Base-by-base conservation (phyloP, 2,888 invertebrate genomes). In the Apocheima hispidaria region DNA sequence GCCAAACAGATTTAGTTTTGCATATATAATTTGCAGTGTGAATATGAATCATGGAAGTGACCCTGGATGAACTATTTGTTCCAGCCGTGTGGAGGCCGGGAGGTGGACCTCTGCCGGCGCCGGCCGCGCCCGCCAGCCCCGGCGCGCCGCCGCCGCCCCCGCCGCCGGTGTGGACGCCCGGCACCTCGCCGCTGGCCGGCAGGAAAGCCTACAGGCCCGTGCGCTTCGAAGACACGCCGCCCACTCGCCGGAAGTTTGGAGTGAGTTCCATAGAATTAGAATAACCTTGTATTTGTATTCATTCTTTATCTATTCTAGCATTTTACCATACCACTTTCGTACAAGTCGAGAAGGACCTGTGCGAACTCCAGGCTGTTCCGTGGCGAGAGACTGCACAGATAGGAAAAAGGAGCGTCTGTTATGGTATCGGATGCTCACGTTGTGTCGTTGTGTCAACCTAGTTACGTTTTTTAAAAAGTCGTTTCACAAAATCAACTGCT, bases 201-300 rank as follows among this genome's bases (percentile, higher is more conserved):
- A 94, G 96, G 72, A 97, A 97, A 86, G 94, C 95, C 82, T 97
- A 97, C 91, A 94, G 96, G 65, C 96, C 97, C 4, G 96, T 97
- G 48, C 95, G 94, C 76, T 88, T 90, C 76, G 92, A 91, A 63
- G 91, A 92, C 51, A 88, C 91, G 16, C 91, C 92, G 46, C 90
- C 92, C 68, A 73, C 82, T 66, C 82, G 87, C 72, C 83, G 90
- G 72, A 92, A 92, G 81, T 88, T 88, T 69, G 79, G 73, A 71
- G 92, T 90, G 70, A 74, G 81, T 60, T 4, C 7, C 14, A 26
- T 18, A 28, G 2, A 14, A 23, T 12, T 26, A 14, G 43, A 14
- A 14, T n/a, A 6, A 40, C 3, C 12, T 2, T 12, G 5, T 3
- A 36, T 14, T 36, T 14, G 3, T 14, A 2, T 14, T 1, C 14